Evolutionary conservation across 1,140 invertebrate species (phyloP).

Genomic region (Lycorma delicatula): DNA sequence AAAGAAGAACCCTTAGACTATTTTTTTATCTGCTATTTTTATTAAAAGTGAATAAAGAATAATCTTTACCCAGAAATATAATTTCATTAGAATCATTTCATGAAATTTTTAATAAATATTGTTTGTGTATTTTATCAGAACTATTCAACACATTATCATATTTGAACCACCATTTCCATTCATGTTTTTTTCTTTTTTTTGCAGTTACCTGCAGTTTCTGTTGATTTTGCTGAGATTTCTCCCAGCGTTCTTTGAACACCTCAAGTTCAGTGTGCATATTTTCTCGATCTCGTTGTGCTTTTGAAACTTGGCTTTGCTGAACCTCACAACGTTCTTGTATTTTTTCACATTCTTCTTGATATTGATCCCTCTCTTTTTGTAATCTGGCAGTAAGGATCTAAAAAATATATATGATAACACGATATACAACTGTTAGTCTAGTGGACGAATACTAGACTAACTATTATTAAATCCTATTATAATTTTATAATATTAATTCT

Average conservation of each 20-base stretch:
- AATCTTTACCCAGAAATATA: too few relatives aligned
- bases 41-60: too few relatives aligned
- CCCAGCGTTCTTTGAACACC: conserved; percentile 75
- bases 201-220: conserved; percentile 65
- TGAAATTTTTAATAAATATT: too few relatives aligned
- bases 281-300: conserved; percentile 77
- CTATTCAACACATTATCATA: too few relatives aligned
- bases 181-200: not conserved
- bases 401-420: conserved; percentile 16
- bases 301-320: conserved; percentile 65
- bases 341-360: conserved; percentile 69
- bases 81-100: too few relatives aligned
- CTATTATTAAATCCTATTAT: not conserved
- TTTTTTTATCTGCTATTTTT: too few relatives aligned
- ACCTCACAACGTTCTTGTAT: conserved; percentile 71
- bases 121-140: too few relatives aligned
- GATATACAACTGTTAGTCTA: too few relatives aligned
- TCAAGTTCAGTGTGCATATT: conserved; percentile 76
- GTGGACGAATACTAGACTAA: not conserved
- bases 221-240: conserved; percentile 72
- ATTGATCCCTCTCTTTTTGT: conserved; percentile 78
- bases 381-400: conserved; percentile 61
- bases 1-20: too few relatives aligned
- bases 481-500: too few relatives aligned
- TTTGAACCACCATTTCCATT: too few relatives aligned